Evolutionary conservation across 2,113 vertebrate genomes (phyloP).

Genomic region (Sinocyclocheilus maitianheensis): DNA sequence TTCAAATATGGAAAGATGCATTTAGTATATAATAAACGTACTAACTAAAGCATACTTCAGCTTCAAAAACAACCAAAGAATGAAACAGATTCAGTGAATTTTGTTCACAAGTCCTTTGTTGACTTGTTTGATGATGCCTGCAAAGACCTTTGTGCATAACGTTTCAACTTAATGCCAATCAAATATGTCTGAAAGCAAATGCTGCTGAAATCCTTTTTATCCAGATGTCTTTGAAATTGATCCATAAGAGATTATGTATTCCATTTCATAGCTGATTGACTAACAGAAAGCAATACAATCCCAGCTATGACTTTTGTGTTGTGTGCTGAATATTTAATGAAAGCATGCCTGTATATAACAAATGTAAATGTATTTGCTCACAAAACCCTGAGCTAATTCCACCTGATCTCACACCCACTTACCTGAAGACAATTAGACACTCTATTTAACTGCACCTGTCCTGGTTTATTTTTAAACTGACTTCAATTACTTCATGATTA

Average conservation of each 20-base stretch:
- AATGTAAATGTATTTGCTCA: not conserved
- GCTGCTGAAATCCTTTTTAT: not conserved
- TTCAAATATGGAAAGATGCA: not conserved
- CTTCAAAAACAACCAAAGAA: not conserved
- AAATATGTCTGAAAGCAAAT: not conserved
- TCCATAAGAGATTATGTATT: conserved; percentile 6
- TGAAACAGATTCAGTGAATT: not conserved
- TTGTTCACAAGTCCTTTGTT: not conserved
- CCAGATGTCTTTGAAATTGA: not conserved
- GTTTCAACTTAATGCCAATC: not conserved
- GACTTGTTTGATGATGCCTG: conserved; percentile 1
- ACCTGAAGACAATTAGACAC: not conserved
- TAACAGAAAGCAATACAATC: conserved; percentile 13
- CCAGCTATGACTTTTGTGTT: not conserved
- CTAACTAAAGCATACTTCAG: not conserved
- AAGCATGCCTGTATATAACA: not conserved
- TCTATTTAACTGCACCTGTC: conserved; percentile 8
- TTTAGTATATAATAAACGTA: not conserved
- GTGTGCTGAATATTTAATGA: conserved; percentile 10
- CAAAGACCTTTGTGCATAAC: not conserved
- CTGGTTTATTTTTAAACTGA: conserved; percentile 8
- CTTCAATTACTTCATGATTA: conserved; percentile 25
- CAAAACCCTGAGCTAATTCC: conserved; percentile 9
- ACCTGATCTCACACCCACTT: not conserved
- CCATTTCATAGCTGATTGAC: conserved; percentile 29